These are phyloP conservation scores for Tetramorium parvispinum DNA, from an alignment of 1,140 invertebrate genomes.

Conservation along the genomic window DNA sequence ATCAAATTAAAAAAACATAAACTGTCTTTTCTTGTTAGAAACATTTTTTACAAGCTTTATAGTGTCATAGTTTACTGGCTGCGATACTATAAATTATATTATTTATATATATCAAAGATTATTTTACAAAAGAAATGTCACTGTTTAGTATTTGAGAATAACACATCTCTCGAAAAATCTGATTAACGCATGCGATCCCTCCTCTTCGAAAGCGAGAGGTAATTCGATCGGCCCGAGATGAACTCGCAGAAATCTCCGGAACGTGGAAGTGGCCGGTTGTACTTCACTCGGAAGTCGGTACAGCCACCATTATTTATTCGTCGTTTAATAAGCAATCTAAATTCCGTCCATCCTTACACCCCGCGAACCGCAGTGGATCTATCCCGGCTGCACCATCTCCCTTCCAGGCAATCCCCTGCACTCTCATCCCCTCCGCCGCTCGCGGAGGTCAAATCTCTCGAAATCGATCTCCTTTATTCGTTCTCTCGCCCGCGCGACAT, in stretches of 20 bases:
- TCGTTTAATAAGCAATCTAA: constrained; percentile 85
- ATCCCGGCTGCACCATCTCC: constrained; percentile 9
- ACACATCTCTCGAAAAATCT: neutral
- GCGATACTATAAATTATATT: neutral
- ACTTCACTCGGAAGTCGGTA: constrained; percentile 58
- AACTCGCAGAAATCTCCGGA: constrained; percentile 53
- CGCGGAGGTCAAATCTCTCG: constrained; percentile 77
- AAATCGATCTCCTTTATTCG: constrained; percentile 76
- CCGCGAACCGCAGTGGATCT: constrained; percentile 64
- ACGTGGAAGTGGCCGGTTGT: constrained; percentile 53
- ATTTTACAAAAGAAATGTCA: neutral
- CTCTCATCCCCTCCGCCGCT: constrained; percentile 64
- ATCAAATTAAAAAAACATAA: neutral
- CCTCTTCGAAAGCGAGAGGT: neutral
- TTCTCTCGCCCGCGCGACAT: constrained; percentile 62
- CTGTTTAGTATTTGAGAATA: neutral
- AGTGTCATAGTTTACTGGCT: no score
- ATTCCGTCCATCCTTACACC: constrained; percentile 82
- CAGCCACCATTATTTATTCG: constrained; percentile 81
- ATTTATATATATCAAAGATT: neutral
- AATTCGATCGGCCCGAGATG: constrained; percentile 28
- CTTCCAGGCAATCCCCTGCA: constrained; percentile 47
- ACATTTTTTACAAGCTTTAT: neutral
- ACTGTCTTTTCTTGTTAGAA: neutral
- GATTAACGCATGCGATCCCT: constrained; percentile 16